Conservation (phyloP, 92 coral and sea anemone genomes). For the Parazoanthus atlanticus region DNA sequence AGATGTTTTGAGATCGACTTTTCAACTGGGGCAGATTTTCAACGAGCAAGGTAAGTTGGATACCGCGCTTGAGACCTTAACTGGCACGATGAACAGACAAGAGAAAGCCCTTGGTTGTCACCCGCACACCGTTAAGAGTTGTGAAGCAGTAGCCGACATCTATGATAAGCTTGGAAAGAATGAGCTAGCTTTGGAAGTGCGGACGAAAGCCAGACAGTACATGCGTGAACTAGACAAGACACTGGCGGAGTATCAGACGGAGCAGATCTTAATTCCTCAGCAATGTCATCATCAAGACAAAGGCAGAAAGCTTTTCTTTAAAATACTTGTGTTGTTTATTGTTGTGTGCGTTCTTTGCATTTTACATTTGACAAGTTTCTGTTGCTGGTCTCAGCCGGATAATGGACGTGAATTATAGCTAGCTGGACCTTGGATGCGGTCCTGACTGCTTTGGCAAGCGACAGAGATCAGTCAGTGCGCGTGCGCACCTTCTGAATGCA, state of each 20-base stretch:
- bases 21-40: slow-evolving; percentile 24
- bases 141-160: slow-evolving; percentile 12
- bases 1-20: slow-evolving; percentile 24
- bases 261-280: neutral
- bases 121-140: slow-evolving; percentile 21
- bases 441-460: too few species aligned
- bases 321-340: neutral
- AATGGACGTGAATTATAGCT: neutral
- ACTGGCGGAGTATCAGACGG: neutral
- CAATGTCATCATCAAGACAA: neutral
- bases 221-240: neutral
- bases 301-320: neutral
- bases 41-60: neutral
- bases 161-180: neutral
- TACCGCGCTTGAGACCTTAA: neutral
- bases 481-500: too few species aligned
- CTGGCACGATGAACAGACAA: neutral
- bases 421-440: too few species aligned
- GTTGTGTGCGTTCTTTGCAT: neutral
- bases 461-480: too few species aligned
- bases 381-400: neutral
- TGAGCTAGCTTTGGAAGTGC: neutral
- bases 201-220: neutral
- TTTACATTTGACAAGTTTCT: neutral
- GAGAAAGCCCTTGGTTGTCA: slow-evolving; percentile 23